phyloP scores from a whole-genome alignment of 2,113 vertebrate species.

The Perca schrenkii region DNA sequence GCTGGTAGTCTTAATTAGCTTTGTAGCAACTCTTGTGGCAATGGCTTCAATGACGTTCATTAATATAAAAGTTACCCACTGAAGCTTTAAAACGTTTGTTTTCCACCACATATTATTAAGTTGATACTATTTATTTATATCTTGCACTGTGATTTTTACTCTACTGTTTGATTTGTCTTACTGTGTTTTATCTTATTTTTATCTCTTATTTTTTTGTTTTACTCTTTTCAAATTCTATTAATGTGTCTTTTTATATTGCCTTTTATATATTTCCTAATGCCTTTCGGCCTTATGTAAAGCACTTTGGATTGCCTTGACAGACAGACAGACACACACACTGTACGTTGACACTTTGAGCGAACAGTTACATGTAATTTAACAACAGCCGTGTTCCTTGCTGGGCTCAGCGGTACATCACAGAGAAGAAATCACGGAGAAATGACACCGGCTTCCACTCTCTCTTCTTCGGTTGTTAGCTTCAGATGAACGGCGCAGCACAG shows the following conservation, averaged over 20 bases:
- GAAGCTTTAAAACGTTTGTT: not conserved
- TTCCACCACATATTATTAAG: not conserved
- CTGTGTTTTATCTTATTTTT: not conserved
- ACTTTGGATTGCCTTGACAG: not conserved
- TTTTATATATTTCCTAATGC: not conserved
- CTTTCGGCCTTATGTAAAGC: not conserved
- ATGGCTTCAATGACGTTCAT: no score
- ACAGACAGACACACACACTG: slow-evolving; percentile 13
- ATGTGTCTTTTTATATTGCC: not conserved
- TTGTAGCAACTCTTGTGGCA: no score
- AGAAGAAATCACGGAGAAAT: slow-evolving; percentile 58
- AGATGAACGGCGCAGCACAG: slow-evolving; percentile 68
- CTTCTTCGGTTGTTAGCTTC: slow-evolving; percentile 71
- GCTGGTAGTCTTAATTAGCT: no score
- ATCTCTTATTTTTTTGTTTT: not conserved
- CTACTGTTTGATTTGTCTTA: not conserved
- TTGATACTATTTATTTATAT: not conserved
- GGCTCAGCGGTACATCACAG: slow-evolving; percentile 57
- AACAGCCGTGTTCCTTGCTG: slow-evolving; percentile 42
- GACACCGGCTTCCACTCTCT: slow-evolving; percentile 60
- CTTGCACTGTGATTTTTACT: not conserved
- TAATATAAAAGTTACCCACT: no score
- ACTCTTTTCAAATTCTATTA: not conserved
- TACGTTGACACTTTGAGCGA: slow-evolving; percentile 20
- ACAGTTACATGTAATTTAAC: slow-evolving; percentile 61